Conservation (phyloP, 2,797 vertebrate genomes). For the Neosilurus hyrtlii region DNA sequence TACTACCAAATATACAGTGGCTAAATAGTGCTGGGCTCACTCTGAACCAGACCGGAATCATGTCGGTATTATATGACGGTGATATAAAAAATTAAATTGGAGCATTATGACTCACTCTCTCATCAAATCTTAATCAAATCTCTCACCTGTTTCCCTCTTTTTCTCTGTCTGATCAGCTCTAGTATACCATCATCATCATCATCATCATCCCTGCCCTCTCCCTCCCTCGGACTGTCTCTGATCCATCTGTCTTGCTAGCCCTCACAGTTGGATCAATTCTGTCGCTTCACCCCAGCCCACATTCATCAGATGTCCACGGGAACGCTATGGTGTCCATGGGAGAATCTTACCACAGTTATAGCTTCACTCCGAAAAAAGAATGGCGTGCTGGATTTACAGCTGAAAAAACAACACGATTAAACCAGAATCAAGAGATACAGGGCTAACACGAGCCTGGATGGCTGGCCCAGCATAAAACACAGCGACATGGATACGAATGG, state of each 20-base stretch:
- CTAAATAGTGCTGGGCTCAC: background rate
- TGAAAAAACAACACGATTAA: background rate
- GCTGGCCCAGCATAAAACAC: background rate
- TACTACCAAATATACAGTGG: background rate
- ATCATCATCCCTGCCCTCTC: background rate
- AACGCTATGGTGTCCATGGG: background rate
- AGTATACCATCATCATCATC: background rate
- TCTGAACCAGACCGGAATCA: background rate
- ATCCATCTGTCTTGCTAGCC: slow-evolving; percentile 21
- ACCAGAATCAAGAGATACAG: background rate
- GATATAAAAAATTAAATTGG: background rate
- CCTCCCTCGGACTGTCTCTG: slow-evolving; percentile 1
- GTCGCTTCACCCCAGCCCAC: background rate
- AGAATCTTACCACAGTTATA: background rate
- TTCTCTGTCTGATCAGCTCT: background rate
- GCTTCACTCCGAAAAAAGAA: background rate
- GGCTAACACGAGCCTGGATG: background rate
- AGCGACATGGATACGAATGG: background rate
- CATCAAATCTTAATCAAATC: background rate
- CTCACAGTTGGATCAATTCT: background rate
- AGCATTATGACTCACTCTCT: background rate
- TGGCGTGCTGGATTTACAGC: no score
- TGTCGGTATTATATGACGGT: no score
- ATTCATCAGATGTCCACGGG: slow-evolving; percentile 5
- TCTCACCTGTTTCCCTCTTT: background rate